Base-by-base conservation (phyloP, 2,888 invertebrate species). In the Watsonalla binaria region DNA sequence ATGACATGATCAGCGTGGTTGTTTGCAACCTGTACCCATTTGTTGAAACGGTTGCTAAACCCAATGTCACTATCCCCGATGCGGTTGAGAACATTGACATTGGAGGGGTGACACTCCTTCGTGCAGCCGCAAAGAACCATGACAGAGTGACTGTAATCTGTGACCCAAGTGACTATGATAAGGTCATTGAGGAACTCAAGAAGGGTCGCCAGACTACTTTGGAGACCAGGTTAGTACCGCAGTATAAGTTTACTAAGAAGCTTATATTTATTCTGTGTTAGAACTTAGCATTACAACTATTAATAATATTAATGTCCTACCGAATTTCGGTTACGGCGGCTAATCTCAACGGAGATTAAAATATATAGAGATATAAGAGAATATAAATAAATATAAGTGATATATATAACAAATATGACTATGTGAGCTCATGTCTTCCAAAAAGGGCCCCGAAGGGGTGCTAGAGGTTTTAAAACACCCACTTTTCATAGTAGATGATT, bases 71-170 rank as follows among this genome's bases (percentile, higher is more conserved):
- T 0, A 90, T 97, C 11, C 93, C 94, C 5, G 96, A 98, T 80
- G 99, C 99, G 0, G 95, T 99, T 0, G 99, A 99, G 83, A 97
- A 99, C 77, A 97, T 99, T 63, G 99, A 99, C 79, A 99, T 99
- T 63, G 98, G 98, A 64, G 99, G 99, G 15, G 99, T 99, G 0
- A 98, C 99, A 5, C 84, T 99, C 24, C 86, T 99, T 15, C 91
- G 99, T 68, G 99, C 99, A 1, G 99, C 99, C 8, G 99, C 99
- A 5, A 99, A 99, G 90, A 99, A 99, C 89, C 98, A 99, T 81
- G 93, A 94, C 47, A 93, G 99, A 72, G 99, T 99, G 6, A 97
- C 98, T 0, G 96, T 99, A 14, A 83, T 99, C 56, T 98, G 98
- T 78, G 98, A 99, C 82, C 97, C 98, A 0, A 82, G 75, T 15